phyloP scores from a whole-genome alignment of 2,113 vertebrate genomes.

The Coptodon bakossiorum region DNA sequence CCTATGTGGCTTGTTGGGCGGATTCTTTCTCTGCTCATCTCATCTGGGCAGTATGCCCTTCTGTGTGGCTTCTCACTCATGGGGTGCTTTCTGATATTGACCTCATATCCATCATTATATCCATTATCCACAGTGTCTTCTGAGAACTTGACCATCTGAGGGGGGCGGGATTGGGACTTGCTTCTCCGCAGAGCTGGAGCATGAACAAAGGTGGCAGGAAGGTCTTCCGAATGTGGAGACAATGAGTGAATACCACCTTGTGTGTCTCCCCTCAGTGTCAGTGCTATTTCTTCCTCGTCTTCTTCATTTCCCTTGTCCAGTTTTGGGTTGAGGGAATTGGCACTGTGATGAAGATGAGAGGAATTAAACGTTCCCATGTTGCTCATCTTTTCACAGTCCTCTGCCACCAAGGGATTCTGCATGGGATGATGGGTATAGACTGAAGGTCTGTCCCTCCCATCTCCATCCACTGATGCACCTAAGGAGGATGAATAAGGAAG shows the following conservation, averaged over 20 bases:
- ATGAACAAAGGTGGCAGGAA: conserved; percentile 74
- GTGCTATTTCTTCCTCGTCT: conserved; percentile 49
- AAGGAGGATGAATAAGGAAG: neutral
- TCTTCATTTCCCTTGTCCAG: conserved; percentile 74
- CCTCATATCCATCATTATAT: conserved; percentile 70
- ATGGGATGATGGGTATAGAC: conserved; percentile 79
- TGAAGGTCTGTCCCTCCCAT: conserved; percentile 77
- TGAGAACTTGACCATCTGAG: conserved; percentile 89
- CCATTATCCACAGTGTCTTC: conserved; percentile 90
- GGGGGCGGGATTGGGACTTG: conserved; percentile 88
- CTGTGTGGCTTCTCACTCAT: conserved; percentile 89
- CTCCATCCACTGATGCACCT: conserved; percentile 89
- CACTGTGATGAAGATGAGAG: conserved; percentile 86
- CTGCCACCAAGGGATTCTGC: conserved; percentile 69
- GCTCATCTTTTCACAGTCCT: conserved; percentile 92
- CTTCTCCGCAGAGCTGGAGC: conserved; percentile 85
- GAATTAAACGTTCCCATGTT: conserved; percentile 95
- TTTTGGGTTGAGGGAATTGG: conserved; percentile 82
- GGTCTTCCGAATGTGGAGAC: conserved; percentile 42
- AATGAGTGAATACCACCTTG: conserved; percentile 12
- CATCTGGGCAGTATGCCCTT: conserved; percentile 79
- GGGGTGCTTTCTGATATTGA: conserved; percentile 80
- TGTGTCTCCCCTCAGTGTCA: conserved; percentile 62
- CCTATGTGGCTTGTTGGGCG: conserved; percentile 57
- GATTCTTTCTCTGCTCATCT: conserved; percentile 54